phyloP scores from a whole-genome alignment of 2,888 invertebrate genomes.

The Lepidocyrtoides sp. region DNA sequence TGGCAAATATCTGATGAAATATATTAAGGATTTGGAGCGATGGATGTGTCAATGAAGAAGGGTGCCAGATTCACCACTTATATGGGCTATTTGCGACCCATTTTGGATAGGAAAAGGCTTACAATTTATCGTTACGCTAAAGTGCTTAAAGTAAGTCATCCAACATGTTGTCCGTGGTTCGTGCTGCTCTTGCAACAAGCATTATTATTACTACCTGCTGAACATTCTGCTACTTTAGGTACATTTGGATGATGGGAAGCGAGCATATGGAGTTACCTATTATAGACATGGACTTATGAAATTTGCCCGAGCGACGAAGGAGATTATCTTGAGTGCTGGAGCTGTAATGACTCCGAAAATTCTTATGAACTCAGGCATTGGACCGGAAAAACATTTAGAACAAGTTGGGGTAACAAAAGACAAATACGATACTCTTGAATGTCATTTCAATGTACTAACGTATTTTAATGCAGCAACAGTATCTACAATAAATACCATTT shows the following conservation, averaged over 20 bases:
- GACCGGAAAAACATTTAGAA: conserved; percentile 67
- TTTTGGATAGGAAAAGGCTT: conserved; percentile 63
- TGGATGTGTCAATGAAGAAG: conserved; percentile 80
- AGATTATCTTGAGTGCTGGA: conserved; percentile 72
- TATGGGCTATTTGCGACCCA: conserved; percentile 72
- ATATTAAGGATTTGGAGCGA: conserved; percentile 73
- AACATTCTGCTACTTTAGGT: too few species aligned
- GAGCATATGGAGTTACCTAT: conserved; percentile 75
- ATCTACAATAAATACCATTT: too few species aligned
- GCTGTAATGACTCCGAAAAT: conserved; percentile 72
- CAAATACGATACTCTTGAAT: too few species aligned
- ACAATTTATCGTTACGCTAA: conserved; percentile 73
- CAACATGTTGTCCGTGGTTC: neutral
- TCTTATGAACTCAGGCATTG: conserved; percentile 75
- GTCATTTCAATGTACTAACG: too few species aligned
- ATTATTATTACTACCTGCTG: neutral
- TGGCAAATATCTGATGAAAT: neutral
- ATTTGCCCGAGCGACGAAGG: conserved; percentile 59
- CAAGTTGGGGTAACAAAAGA: too few species aligned
- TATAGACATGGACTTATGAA: conserved; percentile 53
- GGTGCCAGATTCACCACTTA: conserved; percentile 80
- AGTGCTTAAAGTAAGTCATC: conserved; percentile 71
- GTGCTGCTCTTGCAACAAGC: neutral
- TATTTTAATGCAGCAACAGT: too few species aligned
- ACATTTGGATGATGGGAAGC: neutral